phyloP scores from a whole-genome alignment of 2,888 invertebrate species.

The Drosophila siamana region DNA sequence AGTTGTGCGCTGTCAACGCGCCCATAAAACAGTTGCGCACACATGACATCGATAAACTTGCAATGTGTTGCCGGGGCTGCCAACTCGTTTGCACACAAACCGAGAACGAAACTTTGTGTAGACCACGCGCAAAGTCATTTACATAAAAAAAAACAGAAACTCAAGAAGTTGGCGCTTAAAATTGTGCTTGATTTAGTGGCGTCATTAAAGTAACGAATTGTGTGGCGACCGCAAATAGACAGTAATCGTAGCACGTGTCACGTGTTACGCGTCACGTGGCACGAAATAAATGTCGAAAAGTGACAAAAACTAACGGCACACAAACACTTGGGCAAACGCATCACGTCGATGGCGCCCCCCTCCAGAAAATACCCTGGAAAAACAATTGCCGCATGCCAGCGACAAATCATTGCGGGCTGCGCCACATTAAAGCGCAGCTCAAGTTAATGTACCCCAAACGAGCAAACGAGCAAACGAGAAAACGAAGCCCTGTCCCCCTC shows the following conservation, averaged over 20 bases:
- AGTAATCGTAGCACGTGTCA: constrained; percentile 31
- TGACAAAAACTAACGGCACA: constrained; percentile 20
- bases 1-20: no score
- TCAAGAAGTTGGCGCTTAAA: neutral
- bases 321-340: neutral
- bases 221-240: constrained; percentile 20
- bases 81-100: neutral
- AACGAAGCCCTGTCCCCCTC: no score
- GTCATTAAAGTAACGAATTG: constrained; percentile 26
- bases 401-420: no score
- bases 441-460: neutral
- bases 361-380: constrained; percentile 16
- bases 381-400: no score
- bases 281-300: constrained; percentile 17
- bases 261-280: constrained; percentile 1
- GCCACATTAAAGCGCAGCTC: neutral
- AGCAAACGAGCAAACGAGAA: neutral
- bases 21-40: no score
- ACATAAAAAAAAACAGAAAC: neutral
- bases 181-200: constrained; percentile 23
- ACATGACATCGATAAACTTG: neutral
- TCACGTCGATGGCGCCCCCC: neutral
- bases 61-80: neutral
- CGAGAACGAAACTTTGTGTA: neutral
- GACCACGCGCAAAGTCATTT: constrained; percentile 1